phyloP scores from a whole-genome alignment of 2,888 invertebrate genomes.

The Euspilapteryx auroguttella region DNA sequence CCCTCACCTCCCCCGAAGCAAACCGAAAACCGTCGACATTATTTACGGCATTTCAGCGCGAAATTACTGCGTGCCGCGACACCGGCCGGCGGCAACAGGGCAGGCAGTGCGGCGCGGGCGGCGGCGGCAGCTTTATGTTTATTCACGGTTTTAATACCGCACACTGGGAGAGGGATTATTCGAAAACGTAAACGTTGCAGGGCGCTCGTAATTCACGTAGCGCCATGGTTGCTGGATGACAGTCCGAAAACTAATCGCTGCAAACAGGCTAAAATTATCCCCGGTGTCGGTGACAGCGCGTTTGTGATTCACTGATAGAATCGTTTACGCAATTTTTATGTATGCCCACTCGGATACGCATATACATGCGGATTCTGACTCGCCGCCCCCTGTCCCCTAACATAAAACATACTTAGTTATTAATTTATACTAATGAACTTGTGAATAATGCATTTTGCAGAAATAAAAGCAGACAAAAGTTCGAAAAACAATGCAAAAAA shows the following conservation, averaged over 20 bases:
- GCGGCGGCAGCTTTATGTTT: slow-evolving; percentile 48
- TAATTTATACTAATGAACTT: too few relatives aligned
- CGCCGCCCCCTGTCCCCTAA: too few relatives aligned
- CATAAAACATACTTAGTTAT: too few relatives aligned
- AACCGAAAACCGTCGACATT: slow-evolving; percentile 37
- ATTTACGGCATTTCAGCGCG: slow-evolving; percentile 38
- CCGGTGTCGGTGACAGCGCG: slow-evolving; percentile 17
- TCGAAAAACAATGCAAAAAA: too few relatives aligned
- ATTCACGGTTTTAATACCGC: slow-evolving; percentile 46
- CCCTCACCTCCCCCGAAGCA: slow-evolving; percentile 37
- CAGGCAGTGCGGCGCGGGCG: slow-evolving; percentile 1
- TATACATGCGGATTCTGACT: too few relatives aligned
- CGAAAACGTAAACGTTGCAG: slow-evolving; percentile 37
- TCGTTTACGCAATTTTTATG: slow-evolving; percentile 2
- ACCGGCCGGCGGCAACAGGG: too few relatives aligned
- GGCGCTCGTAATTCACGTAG: slow-evolving; percentile 35
- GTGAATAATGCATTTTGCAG: too few relatives aligned
- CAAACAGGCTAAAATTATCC: slow-evolving; percentile 39
- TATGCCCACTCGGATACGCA: too few relatives aligned
- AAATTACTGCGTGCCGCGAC: slow-evolving; percentile 27
- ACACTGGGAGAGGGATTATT: slow-evolving; percentile 33
- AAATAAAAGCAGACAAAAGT: too few relatives aligned
- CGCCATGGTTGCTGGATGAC: slow-evolving; percentile 18
- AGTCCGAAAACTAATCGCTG: slow-evolving; percentile 41
- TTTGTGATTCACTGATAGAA: slow-evolving; percentile 38